Conservation (phyloP, 2,113 vertebrate species). For the Odocoileus virginianus region DNA sequence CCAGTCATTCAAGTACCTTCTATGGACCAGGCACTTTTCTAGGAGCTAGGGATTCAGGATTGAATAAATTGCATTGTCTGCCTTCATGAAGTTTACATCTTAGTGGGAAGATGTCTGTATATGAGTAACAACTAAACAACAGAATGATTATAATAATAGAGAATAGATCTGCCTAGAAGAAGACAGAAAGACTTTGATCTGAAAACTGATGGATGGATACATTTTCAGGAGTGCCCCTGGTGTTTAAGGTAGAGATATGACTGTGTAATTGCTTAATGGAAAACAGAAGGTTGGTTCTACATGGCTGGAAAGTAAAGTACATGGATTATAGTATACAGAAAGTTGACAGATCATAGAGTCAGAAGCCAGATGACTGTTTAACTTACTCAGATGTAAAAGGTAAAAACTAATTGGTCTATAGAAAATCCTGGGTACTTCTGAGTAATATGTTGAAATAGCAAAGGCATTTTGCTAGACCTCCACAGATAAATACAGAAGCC, state of each 20-base stretch:
- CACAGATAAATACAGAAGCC: neutral
- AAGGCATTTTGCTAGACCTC: neutral
- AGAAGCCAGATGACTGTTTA: neutral
- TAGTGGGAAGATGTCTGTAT: neutral
- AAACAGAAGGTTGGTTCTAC: neutral
- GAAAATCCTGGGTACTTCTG: neutral
- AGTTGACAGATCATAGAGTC: neutral
- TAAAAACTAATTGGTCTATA: neutral
- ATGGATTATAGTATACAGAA: neutral
- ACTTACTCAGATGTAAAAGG: neutral
- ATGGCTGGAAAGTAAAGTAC: neutral
- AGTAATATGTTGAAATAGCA: neutral
- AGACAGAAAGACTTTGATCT: neutral
- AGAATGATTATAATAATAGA: neutral
- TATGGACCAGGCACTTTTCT: neutral
- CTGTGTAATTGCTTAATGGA: neutral
- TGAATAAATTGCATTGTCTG: neutral
- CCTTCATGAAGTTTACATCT: neutral
- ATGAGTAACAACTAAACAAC: neutral
- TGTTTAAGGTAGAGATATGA: neutral
- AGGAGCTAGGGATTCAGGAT: neutral
- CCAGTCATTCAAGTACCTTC: neutral
- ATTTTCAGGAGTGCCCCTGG: neutral
- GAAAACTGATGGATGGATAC: neutral
- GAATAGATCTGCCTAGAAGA: neutral